Percentiles rank a stretch among this genome's conserved stretches.
phyloP scores from a whole-genome alignment of 2,888 invertebrate species.

The Thyatira batis region DNA sequence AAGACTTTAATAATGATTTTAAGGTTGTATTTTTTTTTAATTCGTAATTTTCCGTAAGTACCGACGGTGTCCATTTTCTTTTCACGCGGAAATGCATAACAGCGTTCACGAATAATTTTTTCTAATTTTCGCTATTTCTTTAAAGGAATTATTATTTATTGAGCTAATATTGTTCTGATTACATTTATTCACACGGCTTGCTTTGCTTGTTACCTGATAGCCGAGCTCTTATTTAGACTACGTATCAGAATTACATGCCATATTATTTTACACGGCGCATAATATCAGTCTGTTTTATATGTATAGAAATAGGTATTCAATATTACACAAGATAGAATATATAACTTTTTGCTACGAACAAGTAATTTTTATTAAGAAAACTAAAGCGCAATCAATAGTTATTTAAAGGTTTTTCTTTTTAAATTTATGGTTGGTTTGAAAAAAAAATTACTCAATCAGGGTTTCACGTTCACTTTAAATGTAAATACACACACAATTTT shows the following conservation, averaged over 20 bases:
- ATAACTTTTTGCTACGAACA: background rate
- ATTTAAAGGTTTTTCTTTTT: background rate
- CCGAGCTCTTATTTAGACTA: constrained; percentile 53
- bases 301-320: constrained; percentile 4
- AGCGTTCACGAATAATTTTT: too few species aligned
- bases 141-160: background rate
- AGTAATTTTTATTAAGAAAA: background rate
- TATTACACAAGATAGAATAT: background rate
- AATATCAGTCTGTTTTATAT: background rate
- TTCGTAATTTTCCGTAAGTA: too few species aligned
- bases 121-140: background rate
- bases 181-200: constrained; percentile 52
- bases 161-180: constrained; percentile 1
- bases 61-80: too few species aligned
- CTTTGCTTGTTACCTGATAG: constrained; percentile 50
- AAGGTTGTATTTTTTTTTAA: too few species aligned
- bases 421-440: background rate
- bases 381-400: background rate
- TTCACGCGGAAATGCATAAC: too few species aligned
- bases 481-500: background rate
- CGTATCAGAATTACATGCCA: constrained; percentile 70
- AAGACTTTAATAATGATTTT: too few species aligned
- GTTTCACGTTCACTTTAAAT: background rate
- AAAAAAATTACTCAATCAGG: background rate
- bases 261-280: constrained; percentile 60